A percentile compares a stretch with the other conserved stretches of the same genome.
Evolutionary conservation across 2,113 vertebrate genomes (phyloP).

Genomic region (Phalacrocorax pelagicus): DNA sequence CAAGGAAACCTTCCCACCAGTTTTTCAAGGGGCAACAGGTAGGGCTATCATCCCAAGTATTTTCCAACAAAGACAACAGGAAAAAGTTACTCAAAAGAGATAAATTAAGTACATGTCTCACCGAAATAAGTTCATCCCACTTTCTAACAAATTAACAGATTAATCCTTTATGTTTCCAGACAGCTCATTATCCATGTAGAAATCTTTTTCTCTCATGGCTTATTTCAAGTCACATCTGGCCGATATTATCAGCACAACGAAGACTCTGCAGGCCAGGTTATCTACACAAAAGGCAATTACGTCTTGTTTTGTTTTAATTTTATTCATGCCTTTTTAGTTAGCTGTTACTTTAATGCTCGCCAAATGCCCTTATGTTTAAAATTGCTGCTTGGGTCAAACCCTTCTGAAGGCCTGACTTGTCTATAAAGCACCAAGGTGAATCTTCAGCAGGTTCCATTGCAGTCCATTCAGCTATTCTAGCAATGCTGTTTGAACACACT

Average conservation of each 20-base stretch:
- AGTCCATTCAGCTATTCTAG: conserved; percentile 42
- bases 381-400: background rate
- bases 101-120: background rate
- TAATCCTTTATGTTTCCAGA: background rate
- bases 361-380: conserved; percentile 22
- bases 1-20: background rate
- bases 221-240: conserved; percentile 36
- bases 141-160: background rate
- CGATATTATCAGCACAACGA: background rate
- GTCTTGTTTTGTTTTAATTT: conserved; percentile 19
- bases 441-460: conserved; percentile 60
- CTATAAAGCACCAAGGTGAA: conserved; percentile 55
- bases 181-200: background rate
- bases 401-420: background rate
- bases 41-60: background rate
- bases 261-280: background rate
- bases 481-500: background rate
- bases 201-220: background rate
- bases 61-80: background rate
- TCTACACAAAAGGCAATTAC: conserved; percentile 30
- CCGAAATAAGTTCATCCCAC: background rate
- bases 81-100: background rate
- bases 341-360: background rate
- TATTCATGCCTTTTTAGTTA: conserved; percentile 1
- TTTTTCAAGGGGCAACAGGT: background rate